phyloP scores from a whole-genome alignment of 2,113 vertebrate genomes.

The Phaetusa simplex region DNA sequence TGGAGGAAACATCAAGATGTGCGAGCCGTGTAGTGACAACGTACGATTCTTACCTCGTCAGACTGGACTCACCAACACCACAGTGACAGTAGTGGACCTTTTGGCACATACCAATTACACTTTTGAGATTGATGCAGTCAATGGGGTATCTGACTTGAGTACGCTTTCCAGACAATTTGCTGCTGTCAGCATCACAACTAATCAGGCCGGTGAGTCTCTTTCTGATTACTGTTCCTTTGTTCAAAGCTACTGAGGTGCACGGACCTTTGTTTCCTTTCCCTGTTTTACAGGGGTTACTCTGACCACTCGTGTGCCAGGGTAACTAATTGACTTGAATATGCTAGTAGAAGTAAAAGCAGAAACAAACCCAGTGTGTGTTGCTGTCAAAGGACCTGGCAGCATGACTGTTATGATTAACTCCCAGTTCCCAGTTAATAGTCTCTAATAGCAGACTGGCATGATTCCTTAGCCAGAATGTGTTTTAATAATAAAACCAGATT shows the following conservation, averaged over 20 bases:
- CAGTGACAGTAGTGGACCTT: slow-evolving; percentile 91
- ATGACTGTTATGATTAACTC: slow-evolving; percentile 55
- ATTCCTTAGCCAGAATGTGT: slow-evolving; percentile 36
- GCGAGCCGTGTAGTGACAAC: slow-evolving; percentile 86
- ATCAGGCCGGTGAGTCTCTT: slow-evolving; percentile 91
- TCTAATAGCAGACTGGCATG: slow-evolving; percentile 39
- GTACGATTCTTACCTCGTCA: slow-evolving; percentile 92
- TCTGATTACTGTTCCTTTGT: background rate
- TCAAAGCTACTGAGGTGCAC: background rate
- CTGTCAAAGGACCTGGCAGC: slow-evolving; percentile 49
- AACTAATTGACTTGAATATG: background rate
- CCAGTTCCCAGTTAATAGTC: slow-evolving; percentile 32
- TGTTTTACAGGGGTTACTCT: background rate
- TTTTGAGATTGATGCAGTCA: slow-evolving; percentile 93
- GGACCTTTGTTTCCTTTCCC: background rate
- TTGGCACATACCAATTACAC: slow-evolving; percentile 98
- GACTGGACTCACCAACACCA: slow-evolving; percentile 88
- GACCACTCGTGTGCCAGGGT: background rate
- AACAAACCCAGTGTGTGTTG: background rate
- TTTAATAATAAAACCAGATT: slow-evolving; percentile 69
- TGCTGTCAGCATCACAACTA: slow-evolving; percentile 95
- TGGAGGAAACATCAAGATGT: slow-evolving; percentile 71
- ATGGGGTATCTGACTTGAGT: slow-evolving; percentile 88
- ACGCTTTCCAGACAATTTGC: slow-evolving; percentile 84
- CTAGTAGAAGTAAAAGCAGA: background rate